Base-by-base conservation (phyloP, 1,140 invertebrate genomes). In the Lasaia peninsularis region DNA sequence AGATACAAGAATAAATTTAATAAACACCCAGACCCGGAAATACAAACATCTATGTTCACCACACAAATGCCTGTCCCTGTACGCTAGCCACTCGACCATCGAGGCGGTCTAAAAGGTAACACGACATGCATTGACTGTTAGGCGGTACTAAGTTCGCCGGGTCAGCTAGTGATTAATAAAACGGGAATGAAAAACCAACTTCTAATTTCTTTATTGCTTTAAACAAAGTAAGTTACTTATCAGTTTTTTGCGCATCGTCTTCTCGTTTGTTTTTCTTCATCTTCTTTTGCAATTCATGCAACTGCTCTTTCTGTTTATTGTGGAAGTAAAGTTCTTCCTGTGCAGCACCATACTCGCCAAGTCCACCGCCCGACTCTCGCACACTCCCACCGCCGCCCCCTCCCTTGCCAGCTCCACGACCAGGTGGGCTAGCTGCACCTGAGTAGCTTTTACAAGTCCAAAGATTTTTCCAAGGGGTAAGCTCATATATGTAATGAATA, bases 281-380 rank as follows among this genome's bases (percentile, higher is more conserved):
- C 21, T 79, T 71, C 61, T 80, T 69, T 31, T 80, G 81, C 2
- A 86, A 33, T 51, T 78, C 69, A 28, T 75, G 60, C 20, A 86
- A 24, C 12, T 80, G 75, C 35, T 83, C 71, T 31, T 65, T 75
- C 20, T 81, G 74, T 51, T 80, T 74, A 32, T 77, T 72, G 32
- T 70, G 72, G 63, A 83, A 86, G 64, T 75, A 86, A 8, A 70
- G 66, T 53, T 86, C 82, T 67, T 86, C 82, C 51, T 79, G 71
- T 0, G 75, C 74, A 2, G 75, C 67, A 7, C 73, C 80, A 35
- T 69, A 81, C 49, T 74, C 65, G 5, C 78, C 78, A 16, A 86
- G 54, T 3, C 65, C 69, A n/a, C 78, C 80, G 1, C 78, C 82
- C 2, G 76, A 72, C 56, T 82, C 78, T 32, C 72, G 71, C 0